Evolutionary conservation across 2,888 invertebrate genomes (phyloP).

Genomic region (Scotopteryx bipunctaria): DNA sequence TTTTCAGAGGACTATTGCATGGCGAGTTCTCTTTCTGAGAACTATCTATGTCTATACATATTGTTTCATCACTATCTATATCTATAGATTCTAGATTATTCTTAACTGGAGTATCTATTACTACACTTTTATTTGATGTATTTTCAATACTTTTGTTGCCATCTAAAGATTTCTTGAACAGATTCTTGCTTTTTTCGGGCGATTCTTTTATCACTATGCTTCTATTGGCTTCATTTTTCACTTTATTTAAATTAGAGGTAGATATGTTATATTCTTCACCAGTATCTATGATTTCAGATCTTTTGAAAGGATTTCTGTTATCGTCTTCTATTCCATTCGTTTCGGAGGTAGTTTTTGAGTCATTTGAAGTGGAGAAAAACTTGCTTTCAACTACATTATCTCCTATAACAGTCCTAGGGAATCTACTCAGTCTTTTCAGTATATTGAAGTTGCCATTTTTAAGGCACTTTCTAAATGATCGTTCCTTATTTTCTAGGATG

Average conservation of each 20-base stretch:
- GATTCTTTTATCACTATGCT: constrained; percentile 45
- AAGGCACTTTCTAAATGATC: constrained; percentile 64
- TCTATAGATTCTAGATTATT: background rate
- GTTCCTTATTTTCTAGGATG: constrained; percentile 69
- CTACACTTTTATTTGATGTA: constrained; percentile 1
- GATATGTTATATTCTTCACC: background rate
- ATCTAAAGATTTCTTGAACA: constrained; percentile 21
- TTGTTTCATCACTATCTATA: constrained; percentile 39
- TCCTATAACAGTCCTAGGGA: constrained; percentile 73
- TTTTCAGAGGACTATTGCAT: constrained; percentile 50
- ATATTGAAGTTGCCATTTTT: constrained; percentile 58
- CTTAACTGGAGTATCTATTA: background rate
- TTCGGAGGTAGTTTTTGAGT: constrained; percentile 14
- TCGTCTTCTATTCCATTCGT: constrained; percentile 37
- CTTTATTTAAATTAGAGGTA: constrained; percentile 38
- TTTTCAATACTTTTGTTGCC: constrained; percentile 7
- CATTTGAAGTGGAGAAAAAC: constrained; percentile 68
- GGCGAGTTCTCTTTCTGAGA: constrained; percentile 69
- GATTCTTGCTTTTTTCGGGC: constrained; percentile 41
- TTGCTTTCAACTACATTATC: constrained; percentile 83
- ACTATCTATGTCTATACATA: constrained; percentile 44
- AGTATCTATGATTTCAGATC: background rate
- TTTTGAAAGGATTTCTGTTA: constrained; percentile 45
- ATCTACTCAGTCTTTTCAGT: constrained; percentile 76
- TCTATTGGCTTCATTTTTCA: constrained; percentile 4